Evolutionary conservation across 2,797 vertebrate genomes (phyloP).

Genomic region (Oryzias sinensis): DNA sequence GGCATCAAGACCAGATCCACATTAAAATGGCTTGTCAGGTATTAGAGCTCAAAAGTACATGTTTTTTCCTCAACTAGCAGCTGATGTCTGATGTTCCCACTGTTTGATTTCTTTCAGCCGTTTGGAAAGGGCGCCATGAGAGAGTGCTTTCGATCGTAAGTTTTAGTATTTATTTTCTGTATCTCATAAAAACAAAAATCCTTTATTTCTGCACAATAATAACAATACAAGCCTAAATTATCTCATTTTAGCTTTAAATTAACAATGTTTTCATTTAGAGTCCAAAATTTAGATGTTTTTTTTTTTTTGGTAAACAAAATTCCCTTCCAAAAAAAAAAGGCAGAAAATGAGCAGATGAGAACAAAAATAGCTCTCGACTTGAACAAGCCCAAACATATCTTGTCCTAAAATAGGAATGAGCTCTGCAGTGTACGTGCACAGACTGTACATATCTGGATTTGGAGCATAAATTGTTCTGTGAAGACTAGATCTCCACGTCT

Average conservation of each 20-base stretch:
- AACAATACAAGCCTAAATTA: too few species aligned
- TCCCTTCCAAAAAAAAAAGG: background rate
- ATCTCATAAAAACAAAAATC: too few species aligned
- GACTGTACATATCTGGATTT: background rate
- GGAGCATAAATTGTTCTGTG: background rate
- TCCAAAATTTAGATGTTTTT: too few species aligned
- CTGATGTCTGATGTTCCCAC: background rate
- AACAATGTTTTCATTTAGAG: too few species aligned
- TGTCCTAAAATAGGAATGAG: constrained; percentile 7
- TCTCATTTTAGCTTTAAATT: too few species aligned
- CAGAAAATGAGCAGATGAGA: background rate
- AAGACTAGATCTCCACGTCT: too few species aligned
- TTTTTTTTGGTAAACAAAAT: constrained; percentile 6
- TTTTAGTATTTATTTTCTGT: constrained; percentile 24
- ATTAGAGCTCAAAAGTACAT: background rate
- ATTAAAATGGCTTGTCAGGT: constrained; percentile 96
- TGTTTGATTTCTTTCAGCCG: constrained; percentile 76
- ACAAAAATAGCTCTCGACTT: background rate
- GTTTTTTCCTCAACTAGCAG: background rate
- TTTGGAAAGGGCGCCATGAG: constrained; percentile 97
- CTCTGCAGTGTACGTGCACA: background rate
- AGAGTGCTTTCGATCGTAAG: constrained; percentile 97
- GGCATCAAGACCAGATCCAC: constrained; percentile 89
- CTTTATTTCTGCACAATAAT: too few species aligned
- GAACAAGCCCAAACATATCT: constrained; percentile 1